Evolutionary conservation across 2,888 invertebrate genomes (phyloP).

Genomic region (Xestia xanthographa): DNA sequence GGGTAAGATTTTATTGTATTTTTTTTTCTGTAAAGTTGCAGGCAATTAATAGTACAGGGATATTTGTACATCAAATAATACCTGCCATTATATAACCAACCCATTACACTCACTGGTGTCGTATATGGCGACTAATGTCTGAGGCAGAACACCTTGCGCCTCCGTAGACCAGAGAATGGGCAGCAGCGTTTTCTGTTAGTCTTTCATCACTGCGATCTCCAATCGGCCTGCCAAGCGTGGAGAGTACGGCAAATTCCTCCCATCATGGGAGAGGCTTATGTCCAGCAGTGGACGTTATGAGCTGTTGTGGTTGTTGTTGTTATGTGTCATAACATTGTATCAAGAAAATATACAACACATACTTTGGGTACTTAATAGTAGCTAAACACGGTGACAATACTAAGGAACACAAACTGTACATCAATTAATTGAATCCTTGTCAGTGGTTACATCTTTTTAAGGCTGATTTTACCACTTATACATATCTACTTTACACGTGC

Average conservation of each 20-base stretch:
- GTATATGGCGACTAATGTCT: too few relatives aligned
- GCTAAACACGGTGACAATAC: background rate
- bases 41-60: background rate
- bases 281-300: too few relatives aligned
- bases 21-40: slow-evolving; percentile 5
- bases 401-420: background rate
- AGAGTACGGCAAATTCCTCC: too few relatives aligned
- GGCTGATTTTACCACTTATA: background rate
- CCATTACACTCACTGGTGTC: too few relatives aligned
- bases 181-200: too few relatives aligned
- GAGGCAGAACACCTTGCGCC: too few relatives aligned
- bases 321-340: background rate
- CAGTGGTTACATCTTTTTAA: background rate
- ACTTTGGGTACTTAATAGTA: background rate
- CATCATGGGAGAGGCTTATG: too few relatives aligned
- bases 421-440: background rate
- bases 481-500: background rate
- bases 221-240: too few relatives aligned
- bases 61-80: background rate
- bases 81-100: too few relatives aligned
- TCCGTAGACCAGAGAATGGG: too few relatives aligned
- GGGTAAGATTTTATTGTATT: slow-evolving; percentile 62
- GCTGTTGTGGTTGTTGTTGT: too few relatives aligned
- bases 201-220: too few relatives aligned
- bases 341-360: background rate